These are phyloP conservation scores for Leucophenga varia DNA, from an alignment of 1,140 invertebrate genomes.

Conservation along the genomic window DNA sequence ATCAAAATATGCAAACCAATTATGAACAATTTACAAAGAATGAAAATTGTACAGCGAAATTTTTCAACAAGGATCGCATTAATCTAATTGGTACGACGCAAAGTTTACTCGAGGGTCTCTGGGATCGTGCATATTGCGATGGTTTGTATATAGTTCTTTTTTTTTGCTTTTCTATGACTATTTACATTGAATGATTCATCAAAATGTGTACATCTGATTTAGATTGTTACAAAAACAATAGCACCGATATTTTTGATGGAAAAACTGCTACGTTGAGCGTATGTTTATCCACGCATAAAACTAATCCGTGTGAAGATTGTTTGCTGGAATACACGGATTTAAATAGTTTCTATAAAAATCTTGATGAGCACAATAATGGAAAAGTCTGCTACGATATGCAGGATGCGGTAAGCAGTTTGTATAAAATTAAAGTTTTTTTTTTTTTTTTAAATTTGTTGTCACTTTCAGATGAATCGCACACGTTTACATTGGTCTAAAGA, in stretches of 20 bases:
- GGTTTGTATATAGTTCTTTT: slow-evolving; percentile 21
- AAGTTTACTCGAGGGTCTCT: slow-evolving; percentile 26
- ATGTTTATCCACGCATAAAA: slow-evolving; percentile 1
- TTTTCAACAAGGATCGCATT: slow-evolving; percentile 39
- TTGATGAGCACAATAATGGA: slow-evolving; percentile 35
- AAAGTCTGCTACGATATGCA: slow-evolving; percentile 44
- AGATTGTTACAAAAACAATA: slow-evolving; percentile 33
- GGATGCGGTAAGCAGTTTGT: slow-evolving; percentile 29
- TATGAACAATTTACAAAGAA: slow-evolving; percentile 14
- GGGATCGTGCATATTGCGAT: slow-evolving; percentile 38
- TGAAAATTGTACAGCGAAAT: slow-evolving; percentile 28
- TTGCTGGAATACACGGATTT: slow-evolving; percentile 21
- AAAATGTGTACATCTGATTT: no score
- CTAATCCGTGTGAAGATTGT: slow-evolving; percentile 18
- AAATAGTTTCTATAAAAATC: slow-evolving; percentile 30
- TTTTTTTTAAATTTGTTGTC: background rate
- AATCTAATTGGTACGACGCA: slow-evolving; percentile 38
- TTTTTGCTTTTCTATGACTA: background rate
- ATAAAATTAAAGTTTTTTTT: background rate
- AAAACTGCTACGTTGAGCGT: slow-evolving; percentile 1
- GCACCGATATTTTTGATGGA: slow-evolving; percentile 11
- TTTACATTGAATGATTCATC: background rate
- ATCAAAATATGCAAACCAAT: background rate
- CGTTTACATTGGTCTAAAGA: slow-evolving; percentile 39
- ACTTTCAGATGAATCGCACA: slow-evolving; percentile 42